Conservation (phyloP, 2,888 invertebrate species). For the Eueremaeus valkanovi region DNA sequence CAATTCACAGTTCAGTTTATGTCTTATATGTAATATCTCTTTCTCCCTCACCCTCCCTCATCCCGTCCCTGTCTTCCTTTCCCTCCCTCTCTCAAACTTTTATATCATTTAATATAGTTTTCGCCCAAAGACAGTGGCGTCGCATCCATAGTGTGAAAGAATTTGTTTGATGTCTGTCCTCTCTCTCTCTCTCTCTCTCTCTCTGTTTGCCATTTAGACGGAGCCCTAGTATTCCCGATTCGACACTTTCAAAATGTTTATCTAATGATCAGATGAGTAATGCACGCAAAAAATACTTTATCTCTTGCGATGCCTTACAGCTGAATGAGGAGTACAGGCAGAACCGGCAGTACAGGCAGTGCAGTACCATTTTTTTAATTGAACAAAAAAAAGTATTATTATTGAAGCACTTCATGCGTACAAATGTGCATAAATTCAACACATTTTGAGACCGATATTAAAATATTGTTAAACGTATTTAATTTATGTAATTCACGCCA, state of each 20-base stretch:
- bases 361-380: too few species aligned
- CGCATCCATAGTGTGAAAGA: not conserved
- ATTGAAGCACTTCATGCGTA: too few species aligned
- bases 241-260: not conserved
- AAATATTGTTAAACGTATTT: not conserved
- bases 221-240: not conserved
- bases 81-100: too few species aligned
- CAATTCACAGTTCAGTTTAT: conserved; percentile 6
- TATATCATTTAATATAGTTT: not conserved
- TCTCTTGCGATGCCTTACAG: conserved; percentile 5
- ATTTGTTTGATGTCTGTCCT: not conserved
- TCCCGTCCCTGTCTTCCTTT: too few species aligned
- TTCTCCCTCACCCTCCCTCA: too few species aligned
- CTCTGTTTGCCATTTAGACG: too few species aligned
- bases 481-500: conserved; percentile 3
- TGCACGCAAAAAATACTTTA: not conserved
- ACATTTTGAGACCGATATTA: not conserved
- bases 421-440: too few species aligned
- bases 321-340: not conserved
- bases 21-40: not conserved
- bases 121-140: conserved; percentile 3
- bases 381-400: too few species aligned
- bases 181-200: too few species aligned
- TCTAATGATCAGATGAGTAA: not conserved
- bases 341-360: too few species aligned